These are phyloP conservation scores for Clostera curtula DNA, from an alignment of 2,888 invertebrate genomes.

Conservation along the genomic window DNA sequence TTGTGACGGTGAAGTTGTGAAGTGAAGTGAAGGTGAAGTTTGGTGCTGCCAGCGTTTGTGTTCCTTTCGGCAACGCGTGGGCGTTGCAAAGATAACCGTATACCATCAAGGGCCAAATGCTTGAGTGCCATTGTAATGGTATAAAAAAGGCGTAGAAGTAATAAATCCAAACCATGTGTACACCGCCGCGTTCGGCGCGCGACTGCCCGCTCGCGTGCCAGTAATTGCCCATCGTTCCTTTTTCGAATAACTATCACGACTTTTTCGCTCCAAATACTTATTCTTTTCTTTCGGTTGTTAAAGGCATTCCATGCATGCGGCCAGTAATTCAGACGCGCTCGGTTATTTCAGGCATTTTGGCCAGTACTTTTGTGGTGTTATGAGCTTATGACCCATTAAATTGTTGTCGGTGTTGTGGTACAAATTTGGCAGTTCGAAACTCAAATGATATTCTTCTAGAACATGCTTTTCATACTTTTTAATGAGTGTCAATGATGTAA, in stretches of 20 bases:
- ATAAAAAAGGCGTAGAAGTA: too few species aligned
- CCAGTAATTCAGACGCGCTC: slow-evolving; percentile 53
- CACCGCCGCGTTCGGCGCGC: slow-evolving; percentile 52
- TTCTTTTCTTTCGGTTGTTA: slow-evolving; percentile 46
- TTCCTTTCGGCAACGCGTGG: too few species aligned
- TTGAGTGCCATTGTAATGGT: too few species aligned
- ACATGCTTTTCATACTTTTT: too few species aligned
- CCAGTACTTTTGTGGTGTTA: slow-evolving; percentile 21
- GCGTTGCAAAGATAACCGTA: too few species aligned
- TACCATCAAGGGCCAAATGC: too few species aligned
- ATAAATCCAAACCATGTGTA: slow-evolving; percentile 48
- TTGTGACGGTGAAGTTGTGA: too few species aligned
- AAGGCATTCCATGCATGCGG: slow-evolving; percentile 65
- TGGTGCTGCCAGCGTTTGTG: too few species aligned
- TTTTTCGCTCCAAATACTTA: slow-evolving; percentile 69
- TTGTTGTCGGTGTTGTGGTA: slow-evolving; percentile 9
- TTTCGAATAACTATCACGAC: slow-evolving; percentile 73
- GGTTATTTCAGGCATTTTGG: slow-evolving; percentile 61
- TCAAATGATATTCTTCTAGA: too few species aligned
- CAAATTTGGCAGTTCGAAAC: too few species aligned
- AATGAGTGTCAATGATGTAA: too few species aligned
- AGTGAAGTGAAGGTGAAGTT: too few species aligned
- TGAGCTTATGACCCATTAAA: slow-evolving; percentile 26
- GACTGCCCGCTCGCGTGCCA: slow-evolving; percentile 71
- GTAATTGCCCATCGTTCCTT: slow-evolving; percentile 69